phyloP scores from a whole-genome alignment of 2,797 vertebrate species.

The Acanthiza pusilla region DNA sequence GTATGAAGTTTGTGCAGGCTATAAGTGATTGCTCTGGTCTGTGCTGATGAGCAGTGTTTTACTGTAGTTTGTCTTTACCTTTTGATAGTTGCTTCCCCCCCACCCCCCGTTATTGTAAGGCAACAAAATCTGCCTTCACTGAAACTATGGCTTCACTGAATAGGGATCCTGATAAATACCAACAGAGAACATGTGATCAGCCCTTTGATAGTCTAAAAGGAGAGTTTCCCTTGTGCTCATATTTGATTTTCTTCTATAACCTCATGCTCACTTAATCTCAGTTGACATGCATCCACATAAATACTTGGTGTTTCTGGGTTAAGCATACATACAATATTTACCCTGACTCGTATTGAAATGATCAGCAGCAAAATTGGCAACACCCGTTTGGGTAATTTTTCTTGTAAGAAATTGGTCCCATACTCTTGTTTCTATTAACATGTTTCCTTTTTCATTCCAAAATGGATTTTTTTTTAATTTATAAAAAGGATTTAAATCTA shows the following conservation, averaged over 20 bases:
- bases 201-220: constrained; percentile 65
- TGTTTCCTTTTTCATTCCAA: constrained; percentile 56
- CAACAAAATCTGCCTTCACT: constrained; percentile 34
- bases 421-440: constrained; percentile 73
- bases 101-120: neutral
- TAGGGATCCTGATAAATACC: constrained; percentile 56
- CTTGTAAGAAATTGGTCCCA: constrained; percentile 58
- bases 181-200: constrained; percentile 68
- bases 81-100: neutral
- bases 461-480: constrained; percentile 76
- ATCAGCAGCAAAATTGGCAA: constrained; percentile 59
- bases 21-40: neutral
- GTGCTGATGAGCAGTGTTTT: neutral
- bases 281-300: constrained; percentile 66
- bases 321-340: constrained; percentile 67
- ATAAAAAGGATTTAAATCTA: constrained; percentile 82
- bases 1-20: neutral
- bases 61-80: neutral
- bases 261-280: constrained; percentile 66
- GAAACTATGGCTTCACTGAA: constrained; percentile 35
- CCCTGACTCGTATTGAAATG: constrained; percentile 44
- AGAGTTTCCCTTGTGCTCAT: constrained; percentile 61
- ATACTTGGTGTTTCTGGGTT: constrained; percentile 67
- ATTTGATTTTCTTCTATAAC: constrained; percentile 71
- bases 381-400: constrained; percentile 57